phyloP scores from a whole-genome alignment of 2,113 vertebrate species.

The Isurus oxyrinchus region DNA sequence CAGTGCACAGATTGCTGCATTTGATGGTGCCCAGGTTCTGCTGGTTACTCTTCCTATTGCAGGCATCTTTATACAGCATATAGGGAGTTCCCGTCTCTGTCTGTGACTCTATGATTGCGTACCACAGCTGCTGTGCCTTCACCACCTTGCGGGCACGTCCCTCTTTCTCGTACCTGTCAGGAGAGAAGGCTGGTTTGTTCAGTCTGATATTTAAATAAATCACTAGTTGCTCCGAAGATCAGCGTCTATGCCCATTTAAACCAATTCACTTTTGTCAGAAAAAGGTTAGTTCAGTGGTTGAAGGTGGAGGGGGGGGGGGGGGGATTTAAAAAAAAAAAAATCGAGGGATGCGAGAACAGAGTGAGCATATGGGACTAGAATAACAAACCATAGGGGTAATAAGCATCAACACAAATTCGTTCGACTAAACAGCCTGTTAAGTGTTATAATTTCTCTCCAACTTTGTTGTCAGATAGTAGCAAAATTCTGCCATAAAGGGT shows the following conservation, averaged over 20 bases:
- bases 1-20: conserved; percentile 90
- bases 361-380: not conserved
- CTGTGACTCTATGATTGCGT: conserved; percentile 91
- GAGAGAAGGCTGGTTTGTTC: not conserved
- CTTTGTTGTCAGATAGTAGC: not conserved
- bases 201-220: not conserved
- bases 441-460: not conserved
- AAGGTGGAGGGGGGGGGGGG: not conserved
- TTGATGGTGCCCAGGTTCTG: conserved; percentile 96
- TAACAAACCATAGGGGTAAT: not conserved
- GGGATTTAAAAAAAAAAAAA: not conserved
- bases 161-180: conserved; percentile 77
- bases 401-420: not conserved
- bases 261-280: not conserved
- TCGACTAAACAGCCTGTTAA: not conserved
- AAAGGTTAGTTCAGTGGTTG: not conserved
- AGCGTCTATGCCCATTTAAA: not conserved
- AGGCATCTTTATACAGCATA: conserved; percentile 96
- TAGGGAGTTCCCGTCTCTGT: conserved; percentile 92
- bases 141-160: conserved; percentile 76
- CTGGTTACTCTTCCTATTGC: conserved; percentile 95
- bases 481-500: too few relatives aligned
- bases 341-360: not conserved
- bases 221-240: not conserved
- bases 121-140: conserved; percentile 92